Conservation (phyloP, 1,140 invertebrate genomes). For the Aphelinus atriplicis region DNA sequence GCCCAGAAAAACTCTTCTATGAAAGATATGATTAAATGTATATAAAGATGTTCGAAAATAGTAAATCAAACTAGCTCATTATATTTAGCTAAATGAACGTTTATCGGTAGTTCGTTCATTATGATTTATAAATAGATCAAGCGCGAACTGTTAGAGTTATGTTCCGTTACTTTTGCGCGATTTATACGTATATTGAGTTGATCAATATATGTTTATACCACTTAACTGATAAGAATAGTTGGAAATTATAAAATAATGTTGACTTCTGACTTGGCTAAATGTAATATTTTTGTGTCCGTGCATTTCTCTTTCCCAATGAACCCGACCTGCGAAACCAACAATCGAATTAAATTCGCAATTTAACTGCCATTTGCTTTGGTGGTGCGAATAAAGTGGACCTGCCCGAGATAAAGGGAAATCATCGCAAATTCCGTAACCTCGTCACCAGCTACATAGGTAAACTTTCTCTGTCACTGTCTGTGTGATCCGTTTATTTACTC, state of each 20-base stretch:
- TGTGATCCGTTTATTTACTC: constrained; percentile 45
- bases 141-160: no score
- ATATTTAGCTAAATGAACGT: no score
- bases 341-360: constrained; percentile 59
- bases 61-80: no score
- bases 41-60: no score
- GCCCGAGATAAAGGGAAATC: constrained; percentile 95
- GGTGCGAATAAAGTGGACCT: constrained; percentile 81
- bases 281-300: constrained; percentile 66
- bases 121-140: background rate
- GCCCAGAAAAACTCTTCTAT: constrained; percentile 16
- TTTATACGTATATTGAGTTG: background rate
- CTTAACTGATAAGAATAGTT: background rate
- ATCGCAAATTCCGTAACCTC: constrained; percentile 97
- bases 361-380: constrained; percentile 44
- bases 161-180: background rate
- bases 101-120: background rate
- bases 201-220: background rate
- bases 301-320: constrained; percentile 62
- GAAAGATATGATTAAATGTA: background rate
- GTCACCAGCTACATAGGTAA: constrained; percentile 98
- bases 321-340: constrained; percentile 55
- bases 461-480: constrained; percentile 54
- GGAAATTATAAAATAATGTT: no score
- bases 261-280: constrained; percentile 51